These are phyloP conservation scores for Cyanoliseus patagonus DNA, from an alignment of 2,113 vertebrate species.

Conservation along the genomic window DNA sequence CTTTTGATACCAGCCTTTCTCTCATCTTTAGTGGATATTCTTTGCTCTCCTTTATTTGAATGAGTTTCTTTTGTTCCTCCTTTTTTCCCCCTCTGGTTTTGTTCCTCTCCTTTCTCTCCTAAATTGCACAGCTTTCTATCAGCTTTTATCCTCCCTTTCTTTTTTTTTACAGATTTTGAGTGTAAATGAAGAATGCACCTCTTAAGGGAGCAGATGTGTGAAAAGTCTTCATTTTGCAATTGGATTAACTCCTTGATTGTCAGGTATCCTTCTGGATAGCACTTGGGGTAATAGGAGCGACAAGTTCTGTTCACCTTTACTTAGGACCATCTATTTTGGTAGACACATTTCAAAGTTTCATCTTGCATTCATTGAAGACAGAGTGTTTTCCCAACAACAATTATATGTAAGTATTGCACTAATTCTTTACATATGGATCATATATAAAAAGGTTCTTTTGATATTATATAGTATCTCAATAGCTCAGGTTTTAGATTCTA, in stretches of 20 bases:
- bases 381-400: neutral
- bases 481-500: neutral
- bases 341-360: neutral
- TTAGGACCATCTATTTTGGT: neutral
- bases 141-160: slow-evolving; percentile 17
- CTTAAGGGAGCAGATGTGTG: neutral
- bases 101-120: neutral
- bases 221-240: neutral
- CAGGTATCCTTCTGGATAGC: neutral
- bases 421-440: neutral
- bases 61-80: slow-evolving; percentile 15
- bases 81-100: neutral
- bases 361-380: neutral
- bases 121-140: slow-evolving; percentile 24
- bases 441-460: neutral
- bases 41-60: neutral
- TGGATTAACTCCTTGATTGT: neutral
- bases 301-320: neutral
- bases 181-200: slow-evolving; percentile 8
- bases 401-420: neutral
- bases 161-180: neutral
- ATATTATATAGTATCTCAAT: neutral
- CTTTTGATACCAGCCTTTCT: slow-evolving; percentile 25
- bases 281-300: neutral
- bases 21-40: neutral